Evolutionary conservation across 1,140 invertebrate genomes (phyloP).

Genomic region (Drosophila melanogaster): Release_6_plus_ISO1_MT NC_004354.4:6918501-6919000

Average conservation of each 20-base stretch:
- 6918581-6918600: not conserved
- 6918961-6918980: conserved; percentile 28
- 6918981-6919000: conserved; percentile 60
- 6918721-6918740: not conserved
- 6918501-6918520: conserved; percentile 47
- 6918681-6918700: conserved; percentile 2
- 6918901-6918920: not conserved
- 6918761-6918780: too few species aligned
- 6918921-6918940: not conserved
- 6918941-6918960: too few species aligned
- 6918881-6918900: conserved; percentile 1
- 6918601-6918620: not conserved
- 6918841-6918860: not conserved
- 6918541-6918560: conserved; percentile 76
- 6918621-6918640: not conserved
- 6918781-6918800: too few species aligned
- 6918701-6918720: not conserved
- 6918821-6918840: not conserved
- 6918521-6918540: conserved; percentile 71
- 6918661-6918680: not conserved
- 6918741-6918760: not conserved
- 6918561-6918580: conserved; percentile 59
- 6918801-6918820: conserved; percentile 2
- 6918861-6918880: conserved; percentile 6
- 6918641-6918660: conserved; percentile 9